Percentiles rank a stretch among this genome's conserved stretches.
Evolutionary conservation across 2,113 vertebrate species (phyloP).

Genomic region (Amblyopsis rosae): DNA sequence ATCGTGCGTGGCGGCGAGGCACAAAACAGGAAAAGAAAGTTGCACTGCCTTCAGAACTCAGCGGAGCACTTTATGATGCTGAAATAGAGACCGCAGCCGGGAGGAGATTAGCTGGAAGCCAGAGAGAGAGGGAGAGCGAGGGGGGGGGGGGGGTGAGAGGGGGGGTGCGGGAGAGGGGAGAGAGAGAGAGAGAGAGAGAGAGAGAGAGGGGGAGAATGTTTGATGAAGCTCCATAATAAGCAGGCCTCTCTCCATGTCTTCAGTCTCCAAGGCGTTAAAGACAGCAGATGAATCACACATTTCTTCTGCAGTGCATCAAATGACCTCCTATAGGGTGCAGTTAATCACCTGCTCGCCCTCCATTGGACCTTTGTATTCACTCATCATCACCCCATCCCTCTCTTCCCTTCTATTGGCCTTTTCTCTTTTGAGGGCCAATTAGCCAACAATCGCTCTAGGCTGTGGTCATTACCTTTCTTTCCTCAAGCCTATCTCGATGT

Average conservation of each 20-base stretch:
- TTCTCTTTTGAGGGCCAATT: constrained; percentile 25
- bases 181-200: constrained; percentile 14
- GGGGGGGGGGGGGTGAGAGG: constrained; percentile 35
- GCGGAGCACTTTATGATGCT: constrained; percentile 49
- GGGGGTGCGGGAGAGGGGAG: constrained; percentile 17
- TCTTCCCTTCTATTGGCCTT: neutral
- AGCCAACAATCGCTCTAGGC: constrained; percentile 20
- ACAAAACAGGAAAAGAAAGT: constrained; percentile 41
- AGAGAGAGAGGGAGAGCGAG: constrained; percentile 37
- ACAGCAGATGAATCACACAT: constrained; percentile 52
- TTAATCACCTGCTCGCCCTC: constrained; percentile 49
- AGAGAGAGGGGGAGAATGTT: neutral
- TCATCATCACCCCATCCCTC: constrained; percentile 7
- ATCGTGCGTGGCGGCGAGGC: constrained; percentile 44
- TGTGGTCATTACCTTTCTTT: constrained; percentile 18
- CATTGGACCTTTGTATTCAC: constrained; percentile 30
- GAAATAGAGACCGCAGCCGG: constrained; percentile 61
- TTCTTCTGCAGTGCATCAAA: constrained; percentile 36
- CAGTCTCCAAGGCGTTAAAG: constrained; percentile 43
- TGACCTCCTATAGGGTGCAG: constrained; percentile 36
- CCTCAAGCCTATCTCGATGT: neutral
- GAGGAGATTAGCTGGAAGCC: constrained; percentile 61
- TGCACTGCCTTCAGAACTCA: constrained; percentile 60
- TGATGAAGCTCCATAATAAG: constrained; percentile 58
- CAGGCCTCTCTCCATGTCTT: constrained; percentile 51